Evolutionary conservation across 2,888 invertebrate species (phyloP).

Genomic region (Tachina fera): DNA sequence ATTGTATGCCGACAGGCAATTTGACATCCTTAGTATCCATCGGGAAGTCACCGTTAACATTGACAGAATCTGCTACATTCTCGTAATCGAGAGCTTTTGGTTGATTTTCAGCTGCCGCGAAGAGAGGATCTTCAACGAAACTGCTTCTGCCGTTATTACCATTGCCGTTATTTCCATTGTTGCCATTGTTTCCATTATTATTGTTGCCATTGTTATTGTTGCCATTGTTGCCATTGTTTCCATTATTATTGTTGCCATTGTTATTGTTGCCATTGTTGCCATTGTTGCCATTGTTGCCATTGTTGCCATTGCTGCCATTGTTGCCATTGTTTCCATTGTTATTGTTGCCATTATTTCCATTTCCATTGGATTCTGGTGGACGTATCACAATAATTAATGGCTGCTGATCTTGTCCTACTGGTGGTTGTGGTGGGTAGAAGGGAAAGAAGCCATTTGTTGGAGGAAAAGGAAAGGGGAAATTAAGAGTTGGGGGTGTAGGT

Average conservation of each 20-base stretch:
- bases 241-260: too few relatives aligned
- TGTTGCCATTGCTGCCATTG: neutral
- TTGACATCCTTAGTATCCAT: slow-evolving; percentile 37
- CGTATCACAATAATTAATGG: neutral
- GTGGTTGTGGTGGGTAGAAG: neutral
- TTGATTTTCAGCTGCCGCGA: neutral
- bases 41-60: neutral
- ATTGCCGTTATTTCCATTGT: neutral
- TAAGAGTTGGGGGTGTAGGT: neutral
- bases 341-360: neutral
- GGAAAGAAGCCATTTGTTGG: neutral
- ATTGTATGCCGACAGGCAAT: slow-evolving; percentile 47
- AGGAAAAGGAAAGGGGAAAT: neutral
- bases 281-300: neutral
- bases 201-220: too few relatives aligned
- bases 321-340: neutral
- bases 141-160: neutral
- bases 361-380: neutral
- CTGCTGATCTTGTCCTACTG: too few relatives aligned
- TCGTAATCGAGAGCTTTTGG: neutral
- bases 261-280: too few relatives aligned
- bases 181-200: neutral
- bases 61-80: neutral
- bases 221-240: too few relatives aligned
- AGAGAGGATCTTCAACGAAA: neutral